These are phyloP conservation scores for Holotrichia oblita DNA, from an alignment of 1,140 invertebrate genomes.

Conservation along the genomic window DNA sequence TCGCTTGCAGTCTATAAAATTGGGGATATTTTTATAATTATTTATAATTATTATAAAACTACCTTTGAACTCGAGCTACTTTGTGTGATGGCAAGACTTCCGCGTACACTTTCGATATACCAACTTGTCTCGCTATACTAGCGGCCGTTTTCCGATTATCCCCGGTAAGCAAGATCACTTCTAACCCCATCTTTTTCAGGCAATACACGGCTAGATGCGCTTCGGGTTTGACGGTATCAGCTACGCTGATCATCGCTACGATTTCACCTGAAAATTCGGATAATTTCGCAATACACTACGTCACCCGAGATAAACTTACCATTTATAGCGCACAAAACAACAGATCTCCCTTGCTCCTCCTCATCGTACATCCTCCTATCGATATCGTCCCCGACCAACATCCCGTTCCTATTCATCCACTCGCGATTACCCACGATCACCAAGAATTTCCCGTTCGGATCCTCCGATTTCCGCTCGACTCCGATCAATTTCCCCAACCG, in stretches of 20 bases:
- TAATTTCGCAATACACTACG: too few species aligned
- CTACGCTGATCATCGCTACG: conserved; percentile 85
- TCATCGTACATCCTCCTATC: conserved; percentile 82
- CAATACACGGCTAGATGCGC: conserved; percentile 93
- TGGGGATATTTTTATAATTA: background rate
- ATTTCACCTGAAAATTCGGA: conserved; percentile 69
- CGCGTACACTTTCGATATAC: conserved; percentile 93
- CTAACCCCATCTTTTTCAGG: conserved; percentile 90
- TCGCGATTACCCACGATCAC: conserved; percentile 91
- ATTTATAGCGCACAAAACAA: conserved; percentile 88
- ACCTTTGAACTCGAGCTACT: conserved; percentile 91
- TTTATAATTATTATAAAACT: conserved; percentile 48
- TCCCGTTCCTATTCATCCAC: conserved; percentile 93
- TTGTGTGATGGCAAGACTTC: conserved; percentile 99
- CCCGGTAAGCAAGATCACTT: conserved; percentile 95
- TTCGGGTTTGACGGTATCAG: conserved; percentile 96
- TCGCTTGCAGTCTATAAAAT: conserved; percentile 62
- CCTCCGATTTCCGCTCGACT: conserved; percentile 46
- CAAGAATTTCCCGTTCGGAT: conserved; percentile 21
- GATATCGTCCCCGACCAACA: conserved; percentile 78
- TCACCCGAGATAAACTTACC: conserved; percentile 64
- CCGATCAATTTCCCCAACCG: conserved; percentile 63
- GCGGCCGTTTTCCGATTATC: conserved; percentile 97
- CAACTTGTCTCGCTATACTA: conserved; percentile 94
- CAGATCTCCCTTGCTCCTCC: conserved; percentile 90